A percentile compares a stretch with the other conserved stretches of the same genome.
These are phyloP conservation scores for Sandelia bainsii DNA, from an alignment of 2,797 vertebrate genomes.

Conservation along the genomic window DNA sequence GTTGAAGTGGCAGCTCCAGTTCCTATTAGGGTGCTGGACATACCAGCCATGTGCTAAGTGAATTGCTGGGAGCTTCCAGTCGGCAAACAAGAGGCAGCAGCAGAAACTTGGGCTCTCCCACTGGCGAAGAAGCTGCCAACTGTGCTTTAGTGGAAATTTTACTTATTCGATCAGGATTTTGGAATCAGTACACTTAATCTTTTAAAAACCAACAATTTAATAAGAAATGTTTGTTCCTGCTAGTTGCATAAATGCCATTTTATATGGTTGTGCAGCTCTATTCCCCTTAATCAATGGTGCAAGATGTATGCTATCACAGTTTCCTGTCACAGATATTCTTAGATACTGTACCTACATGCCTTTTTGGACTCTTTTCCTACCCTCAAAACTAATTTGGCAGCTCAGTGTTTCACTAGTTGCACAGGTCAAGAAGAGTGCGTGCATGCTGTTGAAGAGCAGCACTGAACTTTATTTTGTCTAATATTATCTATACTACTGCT, in stretches of 20 bases:
- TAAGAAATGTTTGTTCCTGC: slow-evolving; percentile 3
- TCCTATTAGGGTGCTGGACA: slow-evolving; percentile 45
- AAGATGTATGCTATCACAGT: slow-evolving; percentile 25
- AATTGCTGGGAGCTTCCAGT: slow-evolving; percentile 36
- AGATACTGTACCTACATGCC: slow-evolving; percentile 43
- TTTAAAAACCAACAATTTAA: slow-evolving; percentile 4
- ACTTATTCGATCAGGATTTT: slow-evolving; percentile 22
- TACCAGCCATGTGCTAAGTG: slow-evolving; percentile 52
- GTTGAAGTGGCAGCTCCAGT: slow-evolving; percentile 45
- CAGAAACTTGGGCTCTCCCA: slow-evolving; percentile 27
- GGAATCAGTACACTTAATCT: slow-evolving; percentile 20
- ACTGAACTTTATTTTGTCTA: neutral
- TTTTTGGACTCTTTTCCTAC: slow-evolving; percentile 38
- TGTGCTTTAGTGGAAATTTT: slow-evolving; percentile 24
- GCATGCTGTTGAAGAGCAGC: slow-evolving; percentile 9
- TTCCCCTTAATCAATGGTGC: slow-evolving; percentile 4
- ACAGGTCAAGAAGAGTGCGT: slow-evolving; percentile 38
- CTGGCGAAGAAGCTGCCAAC: slow-evolving; percentile 24
- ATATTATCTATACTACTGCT: neutral
- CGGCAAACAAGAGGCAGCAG: slow-evolving; percentile 42
- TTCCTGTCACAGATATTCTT: slow-evolving; percentile 57
- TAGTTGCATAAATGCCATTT: slow-evolving; percentile 7
- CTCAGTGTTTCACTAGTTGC: slow-evolving; percentile 26
- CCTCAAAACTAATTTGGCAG: slow-evolving; percentile 45
- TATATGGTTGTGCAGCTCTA: slow-evolving; percentile 11